Evolutionary conservation across 2,888 invertebrate species (phyloP).

Genomic region (Blastobasis lacticolella): DNA sequence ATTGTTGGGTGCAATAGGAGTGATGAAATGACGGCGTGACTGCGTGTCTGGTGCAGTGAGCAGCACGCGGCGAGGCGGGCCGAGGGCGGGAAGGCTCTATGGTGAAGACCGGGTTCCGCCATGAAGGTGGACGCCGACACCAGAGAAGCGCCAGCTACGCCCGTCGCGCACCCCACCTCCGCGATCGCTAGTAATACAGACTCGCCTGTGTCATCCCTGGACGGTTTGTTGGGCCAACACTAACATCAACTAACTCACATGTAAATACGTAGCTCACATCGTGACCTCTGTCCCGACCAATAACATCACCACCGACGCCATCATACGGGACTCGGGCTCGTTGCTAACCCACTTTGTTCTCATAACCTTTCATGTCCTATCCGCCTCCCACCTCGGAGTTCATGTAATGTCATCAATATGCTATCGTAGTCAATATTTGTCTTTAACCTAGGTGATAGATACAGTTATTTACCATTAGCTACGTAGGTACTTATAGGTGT

Average conservation of each 20-base stretch:
- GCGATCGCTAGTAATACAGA: slow-evolving; percentile 59
- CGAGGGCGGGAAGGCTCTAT: slow-evolving; percentile 34
- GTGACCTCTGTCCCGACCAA: slow-evolving; percentile 11
- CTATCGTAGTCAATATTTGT: no score
- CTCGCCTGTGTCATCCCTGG: slow-evolving; percentile 61
- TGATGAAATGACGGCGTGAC: slow-evolving; percentile 31
- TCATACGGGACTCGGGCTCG: no score
- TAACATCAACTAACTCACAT: slow-evolving; percentile 28
- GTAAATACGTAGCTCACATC: slow-evolving; percentile 32
- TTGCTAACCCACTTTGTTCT: no score
- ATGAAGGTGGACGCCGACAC: slow-evolving; percentile 56
- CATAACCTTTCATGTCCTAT: no score
- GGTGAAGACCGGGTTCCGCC: slow-evolving; percentile 32
- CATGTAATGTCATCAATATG: no score
- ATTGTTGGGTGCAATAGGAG: no score
- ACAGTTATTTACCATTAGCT: no score
- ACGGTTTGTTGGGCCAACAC: slow-evolving; percentile 60
- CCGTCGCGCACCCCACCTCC: slow-evolving; percentile 35
- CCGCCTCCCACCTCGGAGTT: no score
- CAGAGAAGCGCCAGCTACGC: slow-evolving; percentile 43
- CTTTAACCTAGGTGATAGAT: no score
- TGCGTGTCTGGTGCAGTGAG: slow-evolving; percentile 57
- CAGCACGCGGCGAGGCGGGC: slow-evolving; percentile 33
- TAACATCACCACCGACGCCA: no score
- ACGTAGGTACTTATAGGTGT: no score